phyloP scores from a whole-genome alignment of 2,888 invertebrate species.

The Drosophila pullipes region DNA sequence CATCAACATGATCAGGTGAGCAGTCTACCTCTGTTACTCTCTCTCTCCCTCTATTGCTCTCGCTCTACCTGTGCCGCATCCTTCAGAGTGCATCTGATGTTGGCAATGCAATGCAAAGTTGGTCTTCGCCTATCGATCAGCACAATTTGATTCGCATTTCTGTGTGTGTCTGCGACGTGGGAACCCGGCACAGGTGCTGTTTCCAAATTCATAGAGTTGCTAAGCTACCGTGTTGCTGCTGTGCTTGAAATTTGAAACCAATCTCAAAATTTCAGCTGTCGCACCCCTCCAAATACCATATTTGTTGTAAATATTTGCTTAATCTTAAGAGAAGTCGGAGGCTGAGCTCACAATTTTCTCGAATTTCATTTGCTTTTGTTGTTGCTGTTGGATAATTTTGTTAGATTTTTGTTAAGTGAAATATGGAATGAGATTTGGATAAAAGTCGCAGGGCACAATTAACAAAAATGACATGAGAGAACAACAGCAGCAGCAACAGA shows the following conservation, averaged over 20 bases:
- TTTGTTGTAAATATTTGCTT: slow-evolving; percentile 71
- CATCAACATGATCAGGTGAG: slow-evolving; percentile 12
- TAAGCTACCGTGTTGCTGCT: background rate
- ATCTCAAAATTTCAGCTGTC: slow-evolving; percentile 37
- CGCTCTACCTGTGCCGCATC: slow-evolving; percentile 23
- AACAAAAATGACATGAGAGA: slow-evolving; percentile 65
- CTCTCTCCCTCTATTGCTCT: background rate
- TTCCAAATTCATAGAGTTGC: slow-evolving; percentile 44
- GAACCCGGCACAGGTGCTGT: slow-evolving; percentile 73
- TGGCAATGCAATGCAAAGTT: slow-evolving; percentile 45
- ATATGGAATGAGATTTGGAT: slow-evolving; percentile 50
- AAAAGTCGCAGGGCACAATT: slow-evolving; percentile 57
- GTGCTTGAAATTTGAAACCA: slow-evolving; percentile 61
- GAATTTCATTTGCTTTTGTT: slow-evolving; percentile 27
- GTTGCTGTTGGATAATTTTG: slow-evolving; percentile 41
- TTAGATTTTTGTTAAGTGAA: slow-evolving; percentile 14
- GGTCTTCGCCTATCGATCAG: slow-evolving; percentile 65
- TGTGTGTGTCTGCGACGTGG: slow-evolving; percentile 53
- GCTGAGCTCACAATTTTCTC: slow-evolving; percentile 43
- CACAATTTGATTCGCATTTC: slow-evolving; percentile 75
- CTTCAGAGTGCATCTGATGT: slow-evolving; percentile 4
- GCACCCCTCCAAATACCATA: slow-evolving; percentile 13
- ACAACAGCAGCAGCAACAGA: slow-evolving; percentile 28
- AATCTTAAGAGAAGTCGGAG: slow-evolving; percentile 27
- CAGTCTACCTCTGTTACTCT: background rate